Evolutionary conservation across 2,113 vertebrate species (phyloP).

Genomic region (Alligator mississippiensis): DNA sequence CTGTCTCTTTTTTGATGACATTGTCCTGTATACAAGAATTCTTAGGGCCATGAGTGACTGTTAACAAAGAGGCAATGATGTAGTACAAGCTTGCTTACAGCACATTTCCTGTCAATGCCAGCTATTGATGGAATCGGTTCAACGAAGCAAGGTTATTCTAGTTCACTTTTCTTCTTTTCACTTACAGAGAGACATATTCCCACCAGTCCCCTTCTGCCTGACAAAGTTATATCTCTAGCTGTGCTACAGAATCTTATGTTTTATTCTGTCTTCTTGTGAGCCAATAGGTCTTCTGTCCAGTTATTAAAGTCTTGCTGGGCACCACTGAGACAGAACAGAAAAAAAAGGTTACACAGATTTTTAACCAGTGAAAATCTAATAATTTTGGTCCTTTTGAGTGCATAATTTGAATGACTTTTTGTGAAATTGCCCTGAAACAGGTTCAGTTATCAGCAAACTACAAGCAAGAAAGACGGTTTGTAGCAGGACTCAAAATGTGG

Average conservation of each 20-base stretch:
- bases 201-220: not conserved
- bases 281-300: not conserved
- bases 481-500: not conserved
- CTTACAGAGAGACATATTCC: not conserved
- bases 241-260: not conserved
- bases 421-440: not conserved
- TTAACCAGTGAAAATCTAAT: not conserved
- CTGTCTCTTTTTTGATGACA: not conserved
- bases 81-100: not conserved
- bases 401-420: not conserved
- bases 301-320: not conserved
- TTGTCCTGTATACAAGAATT: not conserved
- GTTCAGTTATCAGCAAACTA: not conserved
- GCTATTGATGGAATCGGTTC: not conserved
- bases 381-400: not conserved
- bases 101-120: not conserved
- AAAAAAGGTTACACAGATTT: not conserved
- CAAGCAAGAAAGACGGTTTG: not conserved
- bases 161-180: not conserved
- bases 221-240: not conserved
- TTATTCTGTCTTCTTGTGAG: not conserved
- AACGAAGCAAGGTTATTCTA: not conserved
- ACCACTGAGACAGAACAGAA: not conserved
- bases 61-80: not conserved
- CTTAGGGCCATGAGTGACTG: not conserved